Evolutionary conservation across 37 sponge, comb jelly and placozoan genomes (phyloP).

Genomic region (Geodia barretti): DNA sequence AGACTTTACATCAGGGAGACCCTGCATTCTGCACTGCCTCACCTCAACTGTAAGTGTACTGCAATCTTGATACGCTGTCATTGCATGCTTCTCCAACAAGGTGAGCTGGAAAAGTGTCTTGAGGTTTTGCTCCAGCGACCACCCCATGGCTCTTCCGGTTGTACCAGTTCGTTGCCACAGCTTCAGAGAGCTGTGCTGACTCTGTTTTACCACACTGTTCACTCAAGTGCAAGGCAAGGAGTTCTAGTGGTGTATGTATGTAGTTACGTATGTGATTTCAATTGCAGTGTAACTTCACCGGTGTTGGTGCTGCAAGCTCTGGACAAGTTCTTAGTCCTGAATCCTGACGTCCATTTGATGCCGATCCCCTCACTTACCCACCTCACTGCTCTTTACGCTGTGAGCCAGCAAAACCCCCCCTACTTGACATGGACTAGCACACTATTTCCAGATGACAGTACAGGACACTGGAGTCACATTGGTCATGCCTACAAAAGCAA

Average conservation of each 20-base stretch:
- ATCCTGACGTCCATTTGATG: constrained; percentile 52
- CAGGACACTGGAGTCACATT: neutral
- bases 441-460: neutral
- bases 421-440: no score
- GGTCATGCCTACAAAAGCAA: no score
- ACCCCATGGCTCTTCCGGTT: neutral
- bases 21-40: constrained; percentile 27
- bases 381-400: constrained; percentile 45
- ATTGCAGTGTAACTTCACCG: neutral
- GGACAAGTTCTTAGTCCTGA: constrained; percentile 23
- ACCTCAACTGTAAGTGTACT: constrained; percentile 18
- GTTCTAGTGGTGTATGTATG: neutral
- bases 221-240: constrained; percentile 2
- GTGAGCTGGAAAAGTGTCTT: constrained; percentile 24
- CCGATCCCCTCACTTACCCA: constrained; percentile 40
- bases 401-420: constrained; percentile 12
- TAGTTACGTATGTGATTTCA: neutral
- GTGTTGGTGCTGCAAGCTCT: constrained; percentile 25
- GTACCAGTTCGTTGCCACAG: neutral
- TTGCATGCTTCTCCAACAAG: constrained; percentile 13
- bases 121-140: constrained; percentile 30
- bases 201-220: constrained; percentile 8
- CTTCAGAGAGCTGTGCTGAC: constrained; percentile 23
- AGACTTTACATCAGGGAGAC: constrained; percentile 8
- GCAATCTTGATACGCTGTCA: neutral